phyloP scores from a whole-genome alignment of 2,113 vertebrate species.

The Tenrec ecaudatus region DNA sequence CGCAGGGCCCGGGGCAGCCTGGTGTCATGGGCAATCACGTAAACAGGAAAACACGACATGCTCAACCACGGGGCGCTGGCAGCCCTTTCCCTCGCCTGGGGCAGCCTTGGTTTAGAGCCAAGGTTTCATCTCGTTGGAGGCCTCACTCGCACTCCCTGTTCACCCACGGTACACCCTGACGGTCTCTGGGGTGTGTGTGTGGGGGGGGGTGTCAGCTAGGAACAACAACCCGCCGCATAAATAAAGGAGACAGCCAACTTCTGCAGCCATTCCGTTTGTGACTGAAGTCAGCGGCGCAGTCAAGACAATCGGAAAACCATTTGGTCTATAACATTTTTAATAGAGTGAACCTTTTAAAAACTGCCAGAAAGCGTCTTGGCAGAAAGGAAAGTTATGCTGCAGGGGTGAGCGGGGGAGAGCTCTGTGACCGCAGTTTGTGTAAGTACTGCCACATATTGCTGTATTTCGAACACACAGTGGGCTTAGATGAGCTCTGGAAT shows the following conservation, averaged over 20 bases:
- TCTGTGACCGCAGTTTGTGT: slow-evolving; percentile 85
- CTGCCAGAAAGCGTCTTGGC: slow-evolving; percentile 88
- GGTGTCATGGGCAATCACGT: slow-evolving; percentile 74
- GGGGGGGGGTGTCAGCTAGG: slow-evolving; percentile 77
- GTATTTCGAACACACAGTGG: slow-evolving; percentile 85
- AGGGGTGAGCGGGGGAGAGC: slow-evolving; percentile 28
- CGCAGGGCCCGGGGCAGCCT: slow-evolving; percentile 39
- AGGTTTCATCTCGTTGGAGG: slow-evolving; percentile 76
- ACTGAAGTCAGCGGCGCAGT: slow-evolving; percentile 81
- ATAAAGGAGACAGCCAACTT: slow-evolving; percentile 78
- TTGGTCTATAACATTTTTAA: slow-evolving; percentile 88
- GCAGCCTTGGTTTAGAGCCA: slow-evolving; percentile 58
- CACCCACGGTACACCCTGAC: slow-evolving; percentile 38
- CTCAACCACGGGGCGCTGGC: not conserved
- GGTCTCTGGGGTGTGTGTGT: too few relatives aligned
- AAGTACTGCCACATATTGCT: slow-evolving; percentile 88
- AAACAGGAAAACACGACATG: slow-evolving; percentile 62
- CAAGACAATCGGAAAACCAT: slow-evolving; percentile 84
- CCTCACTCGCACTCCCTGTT: slow-evolving; percentile 77
- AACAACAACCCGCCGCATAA: slow-evolving; percentile 80
- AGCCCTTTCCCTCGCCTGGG: slow-evolving; percentile 59
- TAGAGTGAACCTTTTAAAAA: slow-evolving; percentile 88
- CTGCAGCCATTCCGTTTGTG: slow-evolving; percentile 71
- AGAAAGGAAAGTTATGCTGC: slow-evolving; percentile 85
- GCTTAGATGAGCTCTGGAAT: slow-evolving; percentile 84